phyloP scores from a whole-genome alignment of 2,888 invertebrate genomes.

The Rhyacophila evoluta region DNA sequence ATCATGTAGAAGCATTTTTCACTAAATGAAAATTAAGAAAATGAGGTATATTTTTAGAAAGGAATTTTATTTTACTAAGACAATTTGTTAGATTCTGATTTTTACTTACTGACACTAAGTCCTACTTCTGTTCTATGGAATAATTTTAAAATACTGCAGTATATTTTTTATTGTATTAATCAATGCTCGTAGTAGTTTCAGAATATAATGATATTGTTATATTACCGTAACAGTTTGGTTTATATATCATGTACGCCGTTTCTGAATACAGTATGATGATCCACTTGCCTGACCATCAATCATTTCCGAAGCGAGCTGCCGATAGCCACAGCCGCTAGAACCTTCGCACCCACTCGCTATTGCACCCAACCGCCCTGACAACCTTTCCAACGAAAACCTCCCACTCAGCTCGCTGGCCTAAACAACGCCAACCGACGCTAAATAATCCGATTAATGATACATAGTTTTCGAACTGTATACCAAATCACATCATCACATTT shows the following conservation, averaged over 20 bases:
- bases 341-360: slow-evolving; percentile 25
- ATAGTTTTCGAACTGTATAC: slow-evolving; percentile 15
- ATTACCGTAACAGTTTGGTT: slow-evolving; percentile 29
- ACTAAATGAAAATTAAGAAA: too few species aligned
- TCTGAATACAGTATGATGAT: slow-evolving; percentile 43
- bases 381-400: neutral
- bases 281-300: slow-evolving; percentile 47
- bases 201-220: slow-evolving; percentile 37
- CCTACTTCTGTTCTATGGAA: too few species aligned
- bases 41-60: too few species aligned
- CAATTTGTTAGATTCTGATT: too few species aligned
- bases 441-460: slow-evolving; percentile 36
- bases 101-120: too few species aligned
- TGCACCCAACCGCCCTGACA: neutral
- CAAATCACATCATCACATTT: slow-evolving; percentile 27
- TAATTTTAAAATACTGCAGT: too few species aligned
- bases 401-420: neutral
- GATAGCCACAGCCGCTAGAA: slow-evolving; percentile 25
- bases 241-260: slow-evolving; percentile 38
- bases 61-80: too few species aligned
- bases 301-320: slow-evolving; percentile 38
- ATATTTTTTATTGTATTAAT: too few species aligned
- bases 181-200: too few species aligned
- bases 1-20: too few species aligned
- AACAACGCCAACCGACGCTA: slow-evolving; percentile 5